phyloP scores from a whole-genome alignment of 2,888 invertebrate genomes.

The Actias luna region DNA sequence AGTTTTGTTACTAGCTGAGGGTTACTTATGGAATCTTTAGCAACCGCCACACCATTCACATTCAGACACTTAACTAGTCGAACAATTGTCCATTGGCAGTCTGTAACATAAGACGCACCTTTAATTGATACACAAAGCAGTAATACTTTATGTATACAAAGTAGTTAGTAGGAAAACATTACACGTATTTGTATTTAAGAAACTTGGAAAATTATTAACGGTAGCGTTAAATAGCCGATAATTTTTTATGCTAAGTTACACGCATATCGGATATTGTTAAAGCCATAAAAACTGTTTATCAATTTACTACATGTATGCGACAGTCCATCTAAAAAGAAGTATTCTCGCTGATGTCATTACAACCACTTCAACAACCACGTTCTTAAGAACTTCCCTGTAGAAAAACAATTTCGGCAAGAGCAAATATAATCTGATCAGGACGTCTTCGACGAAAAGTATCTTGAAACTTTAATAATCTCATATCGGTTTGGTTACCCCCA shows the following conservation, averaged over 20 bases:
- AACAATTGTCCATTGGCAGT: slow-evolving; percentile 57
- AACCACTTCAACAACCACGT: neutral
- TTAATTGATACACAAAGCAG: neutral
- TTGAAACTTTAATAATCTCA: too few relatives aligned
- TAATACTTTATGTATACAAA: too few relatives aligned
- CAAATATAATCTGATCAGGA: too few relatives aligned
- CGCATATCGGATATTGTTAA: neutral
- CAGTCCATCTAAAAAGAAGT: neutral
- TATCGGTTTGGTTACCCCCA: too few relatives aligned
- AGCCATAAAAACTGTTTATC: neutral
- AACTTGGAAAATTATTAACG: neutral
- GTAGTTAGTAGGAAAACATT: neutral
- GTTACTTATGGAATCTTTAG: slow-evolving; percentile 37
- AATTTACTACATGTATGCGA: neutral
- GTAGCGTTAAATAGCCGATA: neutral
- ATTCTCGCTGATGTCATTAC: neutral
- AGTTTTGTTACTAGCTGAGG: slow-evolving; percentile 39
- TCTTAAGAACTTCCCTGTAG: neutral
- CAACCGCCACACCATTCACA: slow-evolving; percentile 63
- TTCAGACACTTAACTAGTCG: slow-evolving; percentile 64
- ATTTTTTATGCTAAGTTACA: neutral
- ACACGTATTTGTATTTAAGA: neutral
- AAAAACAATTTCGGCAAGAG: too few relatives aligned
- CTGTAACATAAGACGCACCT: slow-evolving; percentile 33
- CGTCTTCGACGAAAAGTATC: too few relatives aligned